These are phyloP conservation scores for Resseliella maxima DNA, from an alignment of 2,888 invertebrate genomes.

Conservation along the genomic window DNA sequence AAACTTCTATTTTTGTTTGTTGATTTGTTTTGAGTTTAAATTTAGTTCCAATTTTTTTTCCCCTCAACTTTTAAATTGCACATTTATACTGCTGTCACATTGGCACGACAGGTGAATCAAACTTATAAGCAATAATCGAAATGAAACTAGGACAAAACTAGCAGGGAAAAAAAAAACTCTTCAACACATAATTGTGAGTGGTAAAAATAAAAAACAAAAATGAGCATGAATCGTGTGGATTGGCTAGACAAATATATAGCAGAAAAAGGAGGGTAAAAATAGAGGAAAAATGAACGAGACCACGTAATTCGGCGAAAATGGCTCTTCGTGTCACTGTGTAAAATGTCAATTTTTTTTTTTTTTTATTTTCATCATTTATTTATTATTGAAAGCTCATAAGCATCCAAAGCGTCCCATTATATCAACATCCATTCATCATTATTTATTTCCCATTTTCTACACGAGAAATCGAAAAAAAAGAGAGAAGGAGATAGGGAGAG, in stretches of 20 bases:
- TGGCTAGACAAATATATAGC: no score
- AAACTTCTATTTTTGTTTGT: no score
- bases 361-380: not conserved
- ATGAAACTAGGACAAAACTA: not conserved
- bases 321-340: not conserved
- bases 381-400: constrained; percentile 9
- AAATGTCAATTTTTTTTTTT: not conserved
- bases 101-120: not conserved
- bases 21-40: no score
- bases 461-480: not conserved
- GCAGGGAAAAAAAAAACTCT: not conserved
- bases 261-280: not conserved
- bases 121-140: not conserved
- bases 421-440: constrained; percentile 4
- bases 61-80: not conserved
- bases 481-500: no score
- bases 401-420: not conserved
- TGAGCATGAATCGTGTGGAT: not conserved
- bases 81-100: not conserved
- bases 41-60: no score
- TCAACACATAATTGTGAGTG: not conserved
- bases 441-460: not conserved
- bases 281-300: not conserved
- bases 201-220: no score
- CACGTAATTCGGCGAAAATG: not conserved